Evolutionary conservation across 2,113 vertebrate species (phyloP).

Genomic region (Chascanopsetta lugubris): DNA sequence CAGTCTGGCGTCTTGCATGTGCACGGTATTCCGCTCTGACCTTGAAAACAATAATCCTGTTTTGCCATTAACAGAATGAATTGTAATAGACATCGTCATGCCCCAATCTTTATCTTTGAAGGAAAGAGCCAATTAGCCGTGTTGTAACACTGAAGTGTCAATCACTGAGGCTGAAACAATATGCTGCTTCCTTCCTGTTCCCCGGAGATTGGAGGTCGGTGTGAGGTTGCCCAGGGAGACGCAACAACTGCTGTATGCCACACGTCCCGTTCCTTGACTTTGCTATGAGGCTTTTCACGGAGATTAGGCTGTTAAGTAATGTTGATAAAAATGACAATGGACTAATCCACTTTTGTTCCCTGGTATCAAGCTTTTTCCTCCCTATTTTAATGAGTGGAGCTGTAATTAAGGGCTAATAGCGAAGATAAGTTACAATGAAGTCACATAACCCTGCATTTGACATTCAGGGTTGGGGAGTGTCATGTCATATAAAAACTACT

Average conservation of each 20-base stretch:
- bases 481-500: conserved; percentile 6
- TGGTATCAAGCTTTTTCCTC: conserved; percentile 12
- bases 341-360: conserved; percentile 44
- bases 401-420: conserved; percentile 27
- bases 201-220: conserved; percentile 41
- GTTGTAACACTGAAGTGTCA: conserved; percentile 66
- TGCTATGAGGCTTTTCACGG: conserved; percentile 22
- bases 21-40: conserved; percentile 37
- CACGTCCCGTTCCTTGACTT: conserved; percentile 25
- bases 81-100: conserved; percentile 64
- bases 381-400: neutral
- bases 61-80: conserved; percentile 66
- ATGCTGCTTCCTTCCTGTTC: conserved; percentile 33
- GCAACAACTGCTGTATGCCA: conserved; percentile 23
- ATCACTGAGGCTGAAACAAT: conserved; percentile 68
- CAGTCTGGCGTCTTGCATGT: conserved; percentile 19
- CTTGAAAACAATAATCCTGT: conserved; percentile 75
- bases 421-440: conserved; percentile 1
- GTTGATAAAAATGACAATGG: conserved; percentile 22
- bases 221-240: conserved; percentile 44
- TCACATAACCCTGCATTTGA: conserved; percentile 6
- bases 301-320: conserved; percentile 31
- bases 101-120: conserved; percentile 67
- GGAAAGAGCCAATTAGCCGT: conserved; percentile 71
- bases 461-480: neutral